Base-by-base conservation (phyloP, 1,140 invertebrate genomes). In the Aphaenogaster ashmeadi region DNA sequence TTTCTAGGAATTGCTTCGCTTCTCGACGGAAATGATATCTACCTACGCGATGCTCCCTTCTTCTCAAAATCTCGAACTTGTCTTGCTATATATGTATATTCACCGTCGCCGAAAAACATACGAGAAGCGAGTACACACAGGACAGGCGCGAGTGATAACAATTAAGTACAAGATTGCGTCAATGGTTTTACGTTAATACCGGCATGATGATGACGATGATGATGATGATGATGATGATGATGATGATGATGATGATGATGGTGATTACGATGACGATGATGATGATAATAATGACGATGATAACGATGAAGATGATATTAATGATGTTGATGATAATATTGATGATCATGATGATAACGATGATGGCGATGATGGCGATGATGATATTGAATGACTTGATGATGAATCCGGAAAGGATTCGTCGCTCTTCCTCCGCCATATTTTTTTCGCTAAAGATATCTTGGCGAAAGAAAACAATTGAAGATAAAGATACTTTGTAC, bases 401-500 rank as follows among this genome's bases (percentile, higher is more conserved):
- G 33, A n/a, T 84, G 69, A 15, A 84, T 75, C 80, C 80, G 27
- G 54, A 75, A 84, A 84, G 56, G 54, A 84, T 87, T 90, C 52
- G 85, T 90, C 85, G 75, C 85, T 62, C 79, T 89, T 78, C 44
- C 64, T 72, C 67, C 66, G 78, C 66, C 74, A 60, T 69, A 72
- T 83, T 87, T 90, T 88, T 88, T 75, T 88, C 79, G 80, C 88
- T 93, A 83, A 89, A 60, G 81, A 78, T 87, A 79, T 75, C 60
- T 91, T 93, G 92, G 94, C 93, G 88, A 95, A 95, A 94, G 87
- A 91, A 93, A 93, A 85, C 67, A 90, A 90, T 91, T 92, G 92
- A 94, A 93, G 87, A 78, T 94, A 91, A 93, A 92, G 93, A 94
- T 94, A 94, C 89, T 95, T 94, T 95, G 94, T 95, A 95, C 94